Percentiles rank a stretch among this genome's conserved stretches.
These are phyloP conservation scores for Otus sunia DNA, from an alignment of 2,113 vertebrate genomes.

Conservation along the genomic window DNA sequence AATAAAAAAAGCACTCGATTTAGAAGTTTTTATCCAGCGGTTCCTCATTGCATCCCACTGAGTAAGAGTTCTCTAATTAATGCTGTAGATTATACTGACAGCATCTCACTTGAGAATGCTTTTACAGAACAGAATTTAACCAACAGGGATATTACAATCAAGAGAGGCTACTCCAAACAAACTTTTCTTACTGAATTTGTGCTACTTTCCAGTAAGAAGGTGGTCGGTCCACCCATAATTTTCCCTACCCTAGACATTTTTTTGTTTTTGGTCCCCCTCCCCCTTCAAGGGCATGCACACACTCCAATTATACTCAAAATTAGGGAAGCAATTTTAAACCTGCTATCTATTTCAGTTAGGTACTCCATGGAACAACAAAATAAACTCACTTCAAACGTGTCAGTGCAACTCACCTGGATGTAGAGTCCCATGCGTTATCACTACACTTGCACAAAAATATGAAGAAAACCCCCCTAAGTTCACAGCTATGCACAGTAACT, in stretches of 20 bases:
- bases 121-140: not conserved
- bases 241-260: not conserved
- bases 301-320: not conserved
- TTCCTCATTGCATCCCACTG: not conserved
- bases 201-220: not conserved
- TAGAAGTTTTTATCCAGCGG: not conserved
- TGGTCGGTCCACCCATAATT: not conserved
- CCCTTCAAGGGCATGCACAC: not conserved
- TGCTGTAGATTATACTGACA: not conserved
- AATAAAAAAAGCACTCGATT: not conserved
- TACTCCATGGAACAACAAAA: not conserved
- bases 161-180: not conserved
- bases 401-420: not conserved
- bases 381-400: not conserved
- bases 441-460: not conserved
- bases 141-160: rapidly evolving
- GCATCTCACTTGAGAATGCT: not conserved
- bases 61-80: not conserved
- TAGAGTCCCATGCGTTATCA: not conserved
- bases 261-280: not conserved
- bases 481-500: not conserved
- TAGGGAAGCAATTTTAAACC: not conserved
- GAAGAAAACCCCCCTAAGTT: not conserved
- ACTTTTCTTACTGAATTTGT: not conserved
- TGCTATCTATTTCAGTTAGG: not conserved